Evolutionary conservation across 2,797 vertebrate genomes (phyloP), one percentile per base, ranked within the genome.

Genomic region (Neosilurus hyrtlii): DNA sequence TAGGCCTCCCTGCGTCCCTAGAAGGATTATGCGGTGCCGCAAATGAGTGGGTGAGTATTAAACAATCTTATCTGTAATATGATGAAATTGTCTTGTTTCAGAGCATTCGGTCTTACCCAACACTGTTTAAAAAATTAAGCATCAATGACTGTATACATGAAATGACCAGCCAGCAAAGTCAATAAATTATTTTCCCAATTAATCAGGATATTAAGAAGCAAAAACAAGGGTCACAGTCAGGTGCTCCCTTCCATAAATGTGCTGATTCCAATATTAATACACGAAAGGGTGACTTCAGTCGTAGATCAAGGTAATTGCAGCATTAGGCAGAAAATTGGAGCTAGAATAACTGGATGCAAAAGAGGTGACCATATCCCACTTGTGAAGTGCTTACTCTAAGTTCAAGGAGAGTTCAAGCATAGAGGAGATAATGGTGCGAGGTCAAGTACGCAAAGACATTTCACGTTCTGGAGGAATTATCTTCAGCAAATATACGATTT

Each of bases 331-430:
- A 93, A 97, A 96, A 97, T 96, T 96, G 95, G 94, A 97, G 94
- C 94, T 97, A 97, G 96, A 97, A 97, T 96, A 98, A 97, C 94
- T 96, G 97, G 96, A 98, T 97, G 95, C 96, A 95, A 96, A 96
- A 94, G 94, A 96, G 96, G 96, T 95, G 93, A 94, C 92, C 90
- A 49, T 93, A 94, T 95, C 95, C 91, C 89, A 91, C 93, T 94
- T 92, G 91, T 88, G 93, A 91, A 92, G 94, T 92, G 90, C 92
- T 95, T 94, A 93, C 94, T 93, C 93, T 92, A 95, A 96, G 97
- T 98, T 98, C 97, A 99, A 97, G 96, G 96, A 96, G 96, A 99
- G 97, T 98, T 99, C 97, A 98, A 95, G 95, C 97, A 95, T 95
- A 93, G 94, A 95, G 92, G 91, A 93, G 93, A 92, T 94, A 94